phyloP scores from a whole-genome alignment of 2,797 vertebrate genomes.

The Linurgus olivaceus region DNA sequence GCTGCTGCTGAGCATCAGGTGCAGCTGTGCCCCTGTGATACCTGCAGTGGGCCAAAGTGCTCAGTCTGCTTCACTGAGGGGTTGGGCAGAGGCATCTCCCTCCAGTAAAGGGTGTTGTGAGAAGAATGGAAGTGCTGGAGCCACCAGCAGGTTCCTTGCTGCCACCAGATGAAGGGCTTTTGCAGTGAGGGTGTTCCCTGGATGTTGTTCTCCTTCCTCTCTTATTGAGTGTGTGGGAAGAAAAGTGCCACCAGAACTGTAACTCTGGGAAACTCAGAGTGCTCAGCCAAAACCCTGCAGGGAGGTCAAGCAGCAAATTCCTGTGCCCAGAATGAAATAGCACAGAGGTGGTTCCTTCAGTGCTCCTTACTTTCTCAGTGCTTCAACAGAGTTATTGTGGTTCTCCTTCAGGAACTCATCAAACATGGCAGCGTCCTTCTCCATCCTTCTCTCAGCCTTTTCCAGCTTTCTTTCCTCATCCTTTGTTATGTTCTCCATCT shows the following conservation, averaged over 20 bases:
- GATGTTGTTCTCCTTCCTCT: not conserved
- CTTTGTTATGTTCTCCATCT: conserved; percentile 75
- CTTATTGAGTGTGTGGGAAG: not conserved
- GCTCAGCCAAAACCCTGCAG: not conserved
- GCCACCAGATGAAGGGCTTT: not conserved
- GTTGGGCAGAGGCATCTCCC: not conserved
- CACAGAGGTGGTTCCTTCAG: not conserved
- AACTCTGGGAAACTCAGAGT: not conserved
- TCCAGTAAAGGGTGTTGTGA: not conserved
- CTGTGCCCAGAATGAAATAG: not conserved
- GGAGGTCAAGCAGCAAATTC: not conserved
- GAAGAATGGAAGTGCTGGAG: not conserved
- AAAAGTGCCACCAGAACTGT: not conserved
- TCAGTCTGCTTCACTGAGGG: not conserved
- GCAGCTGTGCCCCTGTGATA: not conserved
- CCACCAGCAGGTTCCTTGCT: not conserved
- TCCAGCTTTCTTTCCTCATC: conserved; percentile 80
- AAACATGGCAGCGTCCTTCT: conserved; percentile 79
- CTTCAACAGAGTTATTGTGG: conserved; percentile 82
- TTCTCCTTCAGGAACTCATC: conserved; percentile 87
- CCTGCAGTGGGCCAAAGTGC: not conserved
- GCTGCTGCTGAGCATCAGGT: not conserved
- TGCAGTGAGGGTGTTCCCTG: not conserved
- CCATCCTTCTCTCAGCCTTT: conserved; percentile 77
- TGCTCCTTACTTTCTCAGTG: conserved; percentile 80